Evolutionary conservation across 2,797 vertebrate species (phyloP).

Genomic region (Thamnophis elegans): DNA sequence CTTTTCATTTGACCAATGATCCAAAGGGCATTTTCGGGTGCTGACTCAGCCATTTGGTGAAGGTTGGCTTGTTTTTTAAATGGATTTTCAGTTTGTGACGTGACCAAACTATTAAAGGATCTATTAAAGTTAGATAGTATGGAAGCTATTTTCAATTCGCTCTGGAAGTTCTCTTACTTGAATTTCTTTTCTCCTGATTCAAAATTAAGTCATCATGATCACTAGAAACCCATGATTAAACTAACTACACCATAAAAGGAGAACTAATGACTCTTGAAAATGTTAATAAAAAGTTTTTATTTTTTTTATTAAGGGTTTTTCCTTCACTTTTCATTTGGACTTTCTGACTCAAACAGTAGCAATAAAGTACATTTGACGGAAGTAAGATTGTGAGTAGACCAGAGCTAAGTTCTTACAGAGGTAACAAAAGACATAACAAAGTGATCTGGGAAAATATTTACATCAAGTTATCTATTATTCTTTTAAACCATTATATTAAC

Average conservation of each 20-base stretch:
- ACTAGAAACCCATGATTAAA: not conserved
- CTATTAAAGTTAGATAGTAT: not conserved
- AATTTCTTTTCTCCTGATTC: not conserved
- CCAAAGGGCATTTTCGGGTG: too few relatives aligned
- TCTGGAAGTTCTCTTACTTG: not conserved
- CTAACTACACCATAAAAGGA: not conserved
- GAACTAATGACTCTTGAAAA: not conserved
- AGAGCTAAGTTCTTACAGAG: not conserved
- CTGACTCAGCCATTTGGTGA: too few relatives aligned
- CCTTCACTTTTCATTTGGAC: not conserved
- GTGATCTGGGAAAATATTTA: not conserved
- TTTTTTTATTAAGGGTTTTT: not conserved
- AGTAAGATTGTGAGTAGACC: not conserved
- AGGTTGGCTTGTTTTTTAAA: too few relatives aligned
- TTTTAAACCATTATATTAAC: not conserved
- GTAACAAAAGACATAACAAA: not conserved
- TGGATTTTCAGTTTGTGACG: too few relatives aligned
- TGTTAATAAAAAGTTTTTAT: not conserved
- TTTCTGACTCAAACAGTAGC: not conserved
- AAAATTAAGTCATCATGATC: not conserved
- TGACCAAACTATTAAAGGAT: not conserved
- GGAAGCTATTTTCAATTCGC: not conserved
- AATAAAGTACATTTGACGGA: not conserved
- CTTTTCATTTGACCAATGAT: too few relatives aligned
- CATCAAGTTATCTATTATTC: not conserved